Evolutionary conservation across 2,797 vertebrate genomes (phyloP).

Genomic region (Astyanax mexicanus): DNA sequence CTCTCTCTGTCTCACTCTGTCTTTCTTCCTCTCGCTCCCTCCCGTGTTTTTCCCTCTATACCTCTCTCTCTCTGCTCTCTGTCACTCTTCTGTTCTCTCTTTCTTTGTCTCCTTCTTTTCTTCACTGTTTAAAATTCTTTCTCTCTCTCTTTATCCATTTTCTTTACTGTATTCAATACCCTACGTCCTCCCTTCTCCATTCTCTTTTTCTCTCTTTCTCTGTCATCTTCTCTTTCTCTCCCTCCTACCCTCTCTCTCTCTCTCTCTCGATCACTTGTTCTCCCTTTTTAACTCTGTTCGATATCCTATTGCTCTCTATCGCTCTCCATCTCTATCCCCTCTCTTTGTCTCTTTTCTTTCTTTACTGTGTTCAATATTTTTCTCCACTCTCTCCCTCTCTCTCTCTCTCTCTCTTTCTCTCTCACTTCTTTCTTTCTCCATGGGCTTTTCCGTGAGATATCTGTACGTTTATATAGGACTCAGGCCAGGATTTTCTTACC

Average conservation of each 20-base stretch:
- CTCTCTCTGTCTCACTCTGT: too few species aligned
- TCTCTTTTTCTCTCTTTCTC: too few species aligned
- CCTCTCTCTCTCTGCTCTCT: neutral
- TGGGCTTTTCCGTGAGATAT: slow-evolving; percentile 89
- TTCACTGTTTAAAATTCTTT: too few species aligned
- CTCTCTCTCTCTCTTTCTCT: slow-evolving; percentile 59
- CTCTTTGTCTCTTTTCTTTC: neutral
- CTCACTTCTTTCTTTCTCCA: slow-evolving; percentile 74
- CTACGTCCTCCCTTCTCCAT: neutral
- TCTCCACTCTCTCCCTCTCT: slow-evolving; percentile 10
- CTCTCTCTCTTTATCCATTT: neutral
- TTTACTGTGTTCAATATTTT: neutral
- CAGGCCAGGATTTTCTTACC: slow-evolving; percentile 90
- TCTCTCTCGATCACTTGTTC: neutral
- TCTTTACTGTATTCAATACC: too few species aligned
- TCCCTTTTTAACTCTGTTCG: neutral
- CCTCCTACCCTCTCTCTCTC: neutral
- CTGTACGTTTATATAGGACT: slow-evolving; percentile 96
- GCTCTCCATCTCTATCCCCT: neutral
- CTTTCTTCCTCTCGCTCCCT: neutral
- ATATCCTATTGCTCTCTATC: neutral
- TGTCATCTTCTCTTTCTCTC: too few species aligned
- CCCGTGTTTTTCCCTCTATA: neutral
- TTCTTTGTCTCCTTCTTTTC: too few species aligned
- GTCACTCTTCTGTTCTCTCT: neutral